These are phyloP conservation scores for Chlorops oryzae DNA, from an alignment of 1,140 invertebrate species.

Conservation along the genomic window DNA sequence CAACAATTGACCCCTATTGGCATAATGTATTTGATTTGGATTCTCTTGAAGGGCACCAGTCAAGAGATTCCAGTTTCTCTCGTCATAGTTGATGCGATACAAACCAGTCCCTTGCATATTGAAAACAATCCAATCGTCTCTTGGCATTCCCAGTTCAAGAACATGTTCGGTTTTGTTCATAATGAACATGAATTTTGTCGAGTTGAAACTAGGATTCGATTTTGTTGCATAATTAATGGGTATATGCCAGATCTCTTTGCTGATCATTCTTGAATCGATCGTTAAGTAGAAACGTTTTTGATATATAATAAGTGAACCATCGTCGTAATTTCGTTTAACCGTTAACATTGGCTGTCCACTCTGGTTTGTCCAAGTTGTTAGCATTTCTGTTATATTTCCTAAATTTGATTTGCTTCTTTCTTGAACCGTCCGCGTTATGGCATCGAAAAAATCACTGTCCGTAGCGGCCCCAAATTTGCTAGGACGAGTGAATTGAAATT, in stretches of 20 bases:
- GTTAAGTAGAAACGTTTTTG: conserved; percentile 48
- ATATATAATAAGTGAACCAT: conserved; percentile 35
- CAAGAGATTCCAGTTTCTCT: conserved; percentile 53
- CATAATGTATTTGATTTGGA: conserved; percentile 54
- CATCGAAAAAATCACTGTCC: conserved; percentile 61
- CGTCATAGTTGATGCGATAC: conserved; percentile 60
- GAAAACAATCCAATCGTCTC: conserved; percentile 53
- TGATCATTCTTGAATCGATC: background rate
- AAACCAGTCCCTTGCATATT: conserved; percentile 59
- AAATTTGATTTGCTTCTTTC: conserved; percentile 26
- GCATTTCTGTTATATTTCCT: conserved; percentile 45
- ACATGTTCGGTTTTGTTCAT: too few relatives aligned
- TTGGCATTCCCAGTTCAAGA: too few relatives aligned
- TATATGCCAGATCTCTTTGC: conserved; percentile 47
- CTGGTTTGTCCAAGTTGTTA: conserved; percentile 66
- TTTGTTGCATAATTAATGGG: conserved; percentile 51
- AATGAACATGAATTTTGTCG: too few relatives aligned
- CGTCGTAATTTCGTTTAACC: conserved; percentile 49
- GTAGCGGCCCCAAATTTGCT: conserved; percentile 51
- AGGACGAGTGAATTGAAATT: too few relatives aligned
- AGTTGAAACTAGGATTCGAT: conserved; percentile 47
- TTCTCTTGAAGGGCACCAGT: conserved; percentile 46
- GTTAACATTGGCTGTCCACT: conserved; percentile 60
- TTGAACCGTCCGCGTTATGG: conserved; percentile 54
- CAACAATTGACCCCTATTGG: conserved; percentile 71